Conservation (phyloP, 2,888 invertebrate genomes). For the Ophion slaviceki region DNA sequence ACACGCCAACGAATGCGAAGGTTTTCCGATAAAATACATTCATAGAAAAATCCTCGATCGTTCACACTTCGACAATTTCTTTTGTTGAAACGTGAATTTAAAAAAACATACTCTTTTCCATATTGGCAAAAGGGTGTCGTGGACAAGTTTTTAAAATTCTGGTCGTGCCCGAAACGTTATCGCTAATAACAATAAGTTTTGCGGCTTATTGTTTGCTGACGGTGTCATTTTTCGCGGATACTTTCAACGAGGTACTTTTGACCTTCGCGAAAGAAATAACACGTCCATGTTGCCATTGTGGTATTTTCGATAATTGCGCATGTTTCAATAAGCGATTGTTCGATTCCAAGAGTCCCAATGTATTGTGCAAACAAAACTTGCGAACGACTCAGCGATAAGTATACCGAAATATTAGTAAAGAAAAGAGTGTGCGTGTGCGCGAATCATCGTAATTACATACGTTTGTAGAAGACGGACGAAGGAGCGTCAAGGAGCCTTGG, state of each 20-base stretch:
- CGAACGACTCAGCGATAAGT: background rate
- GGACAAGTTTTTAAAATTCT: no score
- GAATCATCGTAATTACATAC: slow-evolving; percentile 34
- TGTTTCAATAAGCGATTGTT: slow-evolving; percentile 25
- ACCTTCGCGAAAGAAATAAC: slow-evolving; percentile 25
- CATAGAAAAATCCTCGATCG: no score
- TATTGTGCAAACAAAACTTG: slow-evolving; percentile 1
- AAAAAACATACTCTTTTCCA: no score
- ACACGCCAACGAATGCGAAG: no score
- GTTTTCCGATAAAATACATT: background rate
- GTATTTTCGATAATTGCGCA: slow-evolving; percentile 17
- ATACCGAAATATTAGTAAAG: slow-evolving; percentile 10
- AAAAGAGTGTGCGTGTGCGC: background rate
- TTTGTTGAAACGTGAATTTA: no score
- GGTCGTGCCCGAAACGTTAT: no score
- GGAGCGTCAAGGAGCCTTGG: slow-evolving; percentile 26
- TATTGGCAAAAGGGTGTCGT: no score
- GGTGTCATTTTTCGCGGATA: no score
- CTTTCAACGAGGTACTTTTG: slow-evolving; percentile 1
- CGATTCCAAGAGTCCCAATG: slow-evolving; percentile 14
- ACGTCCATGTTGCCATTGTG: background rate
- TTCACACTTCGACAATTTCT: no score
- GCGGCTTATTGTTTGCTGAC: no score
- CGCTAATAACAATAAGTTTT: no score
- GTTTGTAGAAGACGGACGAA: slow-evolving; percentile 30